phyloP scores from a whole-genome alignment of 2,888 invertebrate genomes.

The Himalopsyche tibetana region DNA sequence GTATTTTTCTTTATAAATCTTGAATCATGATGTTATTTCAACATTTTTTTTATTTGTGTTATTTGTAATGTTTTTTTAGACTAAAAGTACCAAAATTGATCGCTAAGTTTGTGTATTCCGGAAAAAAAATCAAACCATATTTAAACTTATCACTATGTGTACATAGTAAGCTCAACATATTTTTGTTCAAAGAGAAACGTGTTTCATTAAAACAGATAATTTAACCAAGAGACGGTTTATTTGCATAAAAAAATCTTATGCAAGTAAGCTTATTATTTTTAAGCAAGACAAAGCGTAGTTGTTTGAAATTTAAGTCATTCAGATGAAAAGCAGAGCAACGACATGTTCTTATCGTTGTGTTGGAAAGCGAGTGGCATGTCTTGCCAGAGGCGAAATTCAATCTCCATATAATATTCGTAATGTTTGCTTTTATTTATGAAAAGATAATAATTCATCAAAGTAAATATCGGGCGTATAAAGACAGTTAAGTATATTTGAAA shows the following conservation, averaged over 20 bases:
- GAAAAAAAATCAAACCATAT: too few relatives aligned
- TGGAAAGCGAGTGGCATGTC: background rate
- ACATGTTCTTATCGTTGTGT: background rate
- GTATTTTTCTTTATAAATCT: too few relatives aligned
- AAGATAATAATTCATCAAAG: background rate
- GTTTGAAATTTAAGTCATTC: background rate
- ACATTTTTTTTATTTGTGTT: too few relatives aligned
- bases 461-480: background rate
- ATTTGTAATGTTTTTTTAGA: too few relatives aligned
- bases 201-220: background rate
- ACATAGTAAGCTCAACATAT: too few relatives aligned
- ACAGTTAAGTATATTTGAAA: too few relatives aligned
- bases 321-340: background rate
- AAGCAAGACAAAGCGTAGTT: background rate
- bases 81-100: too few relatives aligned
- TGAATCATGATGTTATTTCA: too few relatives aligned
- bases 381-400: background rate
- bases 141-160: too few relatives aligned
- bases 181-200: background rate
- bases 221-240: background rate
- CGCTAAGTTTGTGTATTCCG: too few relatives aligned
- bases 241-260: background rate
- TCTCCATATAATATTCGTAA: background rate
- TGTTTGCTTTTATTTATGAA: background rate
- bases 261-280: conserved; percentile 8